These are phyloP conservation scores for Channa argus DNA, from an alignment of 2,113 vertebrate species.

Conservation along the genomic window DNA sequence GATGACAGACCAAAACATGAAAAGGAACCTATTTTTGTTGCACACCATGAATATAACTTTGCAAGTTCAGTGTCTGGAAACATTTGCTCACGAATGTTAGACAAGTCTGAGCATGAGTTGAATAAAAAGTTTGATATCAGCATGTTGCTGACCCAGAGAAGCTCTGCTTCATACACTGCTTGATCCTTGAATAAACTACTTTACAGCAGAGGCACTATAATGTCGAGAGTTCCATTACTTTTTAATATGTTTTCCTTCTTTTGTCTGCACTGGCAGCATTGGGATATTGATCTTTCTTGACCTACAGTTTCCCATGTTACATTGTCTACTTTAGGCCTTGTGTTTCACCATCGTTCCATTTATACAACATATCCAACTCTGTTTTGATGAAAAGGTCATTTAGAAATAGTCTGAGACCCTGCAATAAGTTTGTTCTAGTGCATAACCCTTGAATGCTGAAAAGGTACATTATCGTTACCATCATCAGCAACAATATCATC, in stretches of 20 bases:
- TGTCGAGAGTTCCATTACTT: background rate
- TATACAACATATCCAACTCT: conserved; percentile 25
- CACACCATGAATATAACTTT: conserved; percentile 40
- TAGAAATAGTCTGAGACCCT: conserved; percentile 31
- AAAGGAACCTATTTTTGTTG: conserved; percentile 52
- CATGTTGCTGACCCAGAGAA: conserved; percentile 25
- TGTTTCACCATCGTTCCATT: conserved; percentile 3
- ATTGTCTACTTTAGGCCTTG: conserved; percentile 13
- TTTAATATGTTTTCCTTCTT: background rate
- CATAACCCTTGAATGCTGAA: conserved; percentile 35
- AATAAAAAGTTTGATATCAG: conserved; percentile 27
- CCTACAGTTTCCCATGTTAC: conserved; percentile 22
- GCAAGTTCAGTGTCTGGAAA: conserved; percentile 46
- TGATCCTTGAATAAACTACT: background rate
- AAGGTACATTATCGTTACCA: conserved; percentile 40
- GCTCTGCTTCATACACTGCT: conserved; percentile 26
- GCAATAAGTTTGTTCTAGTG: conserved; percentile 45
- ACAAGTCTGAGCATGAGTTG: conserved; percentile 22
- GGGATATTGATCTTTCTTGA: background rate
- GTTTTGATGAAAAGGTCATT: conserved; percentile 55
- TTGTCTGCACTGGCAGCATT: background rate
- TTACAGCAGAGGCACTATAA: background rate
- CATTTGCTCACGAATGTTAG: conserved; percentile 32
- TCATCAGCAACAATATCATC: conserved; percentile 5
- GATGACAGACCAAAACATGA: conserved; percentile 47